A percentile compares a stretch with the other conserved stretches of the same genome.
Conservation (phyloP, 2,888 invertebrate species). For the Papilio protenor region DNA sequence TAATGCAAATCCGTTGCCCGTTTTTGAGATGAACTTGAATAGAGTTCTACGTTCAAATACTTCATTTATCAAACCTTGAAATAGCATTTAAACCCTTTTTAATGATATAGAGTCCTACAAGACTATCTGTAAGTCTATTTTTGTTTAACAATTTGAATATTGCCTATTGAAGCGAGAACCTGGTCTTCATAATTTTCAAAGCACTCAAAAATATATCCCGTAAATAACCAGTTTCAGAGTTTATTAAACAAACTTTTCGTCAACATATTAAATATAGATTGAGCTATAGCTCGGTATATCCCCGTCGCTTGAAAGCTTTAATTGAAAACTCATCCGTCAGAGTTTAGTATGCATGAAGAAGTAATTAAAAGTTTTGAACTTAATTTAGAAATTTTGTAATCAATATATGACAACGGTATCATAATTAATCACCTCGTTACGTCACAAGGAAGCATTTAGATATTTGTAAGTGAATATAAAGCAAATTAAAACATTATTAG, state of each 20-base stretch:
- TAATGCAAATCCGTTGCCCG: too few species aligned
- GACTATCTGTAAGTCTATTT: neutral
- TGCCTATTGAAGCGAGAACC: neutral
- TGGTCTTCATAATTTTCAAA: neutral
- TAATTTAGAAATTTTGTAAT: conserved; percentile 30
- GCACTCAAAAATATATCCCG: neutral
- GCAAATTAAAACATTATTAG: neutral
- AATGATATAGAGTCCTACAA: neutral
- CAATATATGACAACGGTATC: conserved; percentile 24
- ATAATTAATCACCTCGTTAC: conserved; percentile 20
- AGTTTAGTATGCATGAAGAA: conserved; percentile 31
- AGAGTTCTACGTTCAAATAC: neutral
- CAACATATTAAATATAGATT: conserved; percentile 16
- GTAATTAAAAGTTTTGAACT: conserved; percentile 28
- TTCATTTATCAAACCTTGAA: neutral
- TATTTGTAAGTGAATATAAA: neutral
- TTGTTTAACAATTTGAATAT: neutral
- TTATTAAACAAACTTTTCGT: conserved; percentile 8
- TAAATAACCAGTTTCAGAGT: neutral
- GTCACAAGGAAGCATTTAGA: neutral
- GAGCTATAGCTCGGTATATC: neutral
- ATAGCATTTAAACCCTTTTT: neutral
- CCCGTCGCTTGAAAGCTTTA: conserved; percentile 22
- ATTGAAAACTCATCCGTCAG: conserved; percentile 25
- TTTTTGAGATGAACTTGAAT: neutral